phyloP scores from a whole-genome alignment of 2,113 vertebrate genomes.

The Pavo muticus region DNA sequence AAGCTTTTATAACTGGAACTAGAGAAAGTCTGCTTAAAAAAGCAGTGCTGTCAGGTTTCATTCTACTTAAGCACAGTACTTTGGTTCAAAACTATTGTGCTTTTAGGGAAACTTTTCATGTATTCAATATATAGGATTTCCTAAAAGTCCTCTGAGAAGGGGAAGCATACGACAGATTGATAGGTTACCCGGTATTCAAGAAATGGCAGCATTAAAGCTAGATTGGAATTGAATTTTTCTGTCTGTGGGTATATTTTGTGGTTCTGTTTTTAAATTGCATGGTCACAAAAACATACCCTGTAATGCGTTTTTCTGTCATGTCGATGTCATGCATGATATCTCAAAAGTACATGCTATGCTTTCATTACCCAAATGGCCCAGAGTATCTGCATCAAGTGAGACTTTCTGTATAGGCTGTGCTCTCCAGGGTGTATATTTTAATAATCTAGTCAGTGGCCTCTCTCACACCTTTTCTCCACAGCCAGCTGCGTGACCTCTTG shows the following conservation, averaged over 20 bases:
- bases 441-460: conserved; percentile 1
- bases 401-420: not conserved
- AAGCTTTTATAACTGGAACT: not conserved
- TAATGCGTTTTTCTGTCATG: not conserved
- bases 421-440: not conserved
- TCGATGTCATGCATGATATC: not conserved
- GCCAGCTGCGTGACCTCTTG: not conserved
- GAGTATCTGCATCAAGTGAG: not conserved
- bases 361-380: not conserved
- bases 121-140: not conserved
- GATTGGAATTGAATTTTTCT: not conserved
- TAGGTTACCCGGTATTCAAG: not conserved
- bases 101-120: not conserved
- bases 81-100: not conserved
- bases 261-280: not conserved
- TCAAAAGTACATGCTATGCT: not conserved
- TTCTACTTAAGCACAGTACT: not conserved
- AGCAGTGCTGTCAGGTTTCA: not conserved
- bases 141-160: not conserved
- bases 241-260: not conserved
- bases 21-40: not conserved
- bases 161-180: not conserved
- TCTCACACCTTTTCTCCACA: not conserved
- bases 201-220: not conserved
- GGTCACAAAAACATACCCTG: not conserved